Evolutionary conservation across 2,113 vertebrate genomes (phyloP).

Genomic region (Brevimyrus niger): DNA sequence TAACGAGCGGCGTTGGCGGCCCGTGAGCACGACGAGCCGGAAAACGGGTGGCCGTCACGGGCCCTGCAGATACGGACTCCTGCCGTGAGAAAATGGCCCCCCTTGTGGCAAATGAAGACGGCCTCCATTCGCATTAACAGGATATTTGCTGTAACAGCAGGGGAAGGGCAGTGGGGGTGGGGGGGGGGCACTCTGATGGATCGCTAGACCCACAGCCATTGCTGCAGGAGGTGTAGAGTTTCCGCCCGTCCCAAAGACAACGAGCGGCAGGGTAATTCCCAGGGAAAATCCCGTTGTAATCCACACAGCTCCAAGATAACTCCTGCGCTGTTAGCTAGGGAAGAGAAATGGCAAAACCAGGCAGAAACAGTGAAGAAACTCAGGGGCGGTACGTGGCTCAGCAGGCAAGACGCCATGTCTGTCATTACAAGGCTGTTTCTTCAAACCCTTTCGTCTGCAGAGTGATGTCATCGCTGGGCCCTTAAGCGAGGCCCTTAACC

Average conservation of each 20-base stretch:
- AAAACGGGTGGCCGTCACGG: conserved; percentile 10
- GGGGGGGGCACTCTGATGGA: neutral
- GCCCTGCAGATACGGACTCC: neutral
- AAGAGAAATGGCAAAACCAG: neutral
- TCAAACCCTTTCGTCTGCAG: neutral
- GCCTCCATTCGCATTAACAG: neutral
- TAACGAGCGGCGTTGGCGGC: conserved; percentile 31
- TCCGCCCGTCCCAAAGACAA: neutral
- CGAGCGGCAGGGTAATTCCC: neutral
- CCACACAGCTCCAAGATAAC: neutral
- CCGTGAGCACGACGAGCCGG: conserved; percentile 47
- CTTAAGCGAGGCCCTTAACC: neutral
- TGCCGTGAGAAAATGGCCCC: neutral
- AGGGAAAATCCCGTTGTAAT: neutral
- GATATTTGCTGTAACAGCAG: conserved; percentile 8
- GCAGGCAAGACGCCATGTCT: neutral
- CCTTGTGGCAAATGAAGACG: neutral
- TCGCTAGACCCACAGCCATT: neutral
- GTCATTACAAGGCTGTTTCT: neutral
- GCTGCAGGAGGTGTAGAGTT: neutral
- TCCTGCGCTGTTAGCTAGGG: neutral
- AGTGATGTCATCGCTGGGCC: neutral
- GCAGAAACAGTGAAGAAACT: neutral
- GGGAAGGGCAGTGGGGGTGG: neutral
- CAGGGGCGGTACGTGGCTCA: neutral